These are phyloP conservation scores for Pseudolycoriella hygida DNA, from an alignment of 2,888 invertebrate genomes.

Conservation along the genomic window DNA sequence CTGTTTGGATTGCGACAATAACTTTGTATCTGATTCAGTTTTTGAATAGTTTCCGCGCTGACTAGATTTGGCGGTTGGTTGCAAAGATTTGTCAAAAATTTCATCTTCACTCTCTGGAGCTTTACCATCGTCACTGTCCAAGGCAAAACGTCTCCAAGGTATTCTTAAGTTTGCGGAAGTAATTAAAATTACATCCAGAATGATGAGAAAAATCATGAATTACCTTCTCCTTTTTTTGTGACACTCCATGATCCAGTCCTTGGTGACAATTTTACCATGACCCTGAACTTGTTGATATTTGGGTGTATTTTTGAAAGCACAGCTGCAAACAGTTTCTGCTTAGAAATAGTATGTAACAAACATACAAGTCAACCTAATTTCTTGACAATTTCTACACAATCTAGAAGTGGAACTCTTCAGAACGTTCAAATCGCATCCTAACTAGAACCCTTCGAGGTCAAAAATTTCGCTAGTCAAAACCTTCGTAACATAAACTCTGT, in stretches of 20 bases:
- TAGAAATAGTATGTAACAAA: too few relatives aligned
- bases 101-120: slow-evolving; percentile 8
- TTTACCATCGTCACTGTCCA: slow-evolving; percentile 5
- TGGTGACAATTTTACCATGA: slow-evolving; percentile 42
- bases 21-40: slow-evolving; percentile 4
- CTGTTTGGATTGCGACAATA: neutral
- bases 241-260: slow-evolving; percentile 59
- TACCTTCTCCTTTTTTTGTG: slow-evolving; percentile 33
- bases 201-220: neutral
- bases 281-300: slow-evolving; percentile 57
- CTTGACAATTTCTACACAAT: too few relatives aligned
- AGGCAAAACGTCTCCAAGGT: slow-evolving; percentile 8
- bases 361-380: too few relatives aligned
- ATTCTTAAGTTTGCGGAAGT: slow-evolving; percentile 10
- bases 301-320: slow-evolving; percentile 79
- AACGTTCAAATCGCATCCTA: too few relatives aligned
- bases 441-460: too few relatives aligned
- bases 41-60: too few relatives aligned
- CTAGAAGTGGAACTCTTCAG: too few relatives aligned
- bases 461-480: too few relatives aligned
- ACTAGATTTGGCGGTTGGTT: neutral
- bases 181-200: neutral
- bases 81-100: slow-evolving; percentile 3
- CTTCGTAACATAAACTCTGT: too few relatives aligned
- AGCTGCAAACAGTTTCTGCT: too few relatives aligned